Base-by-base conservation (phyloP, 2,888 invertebrate genomes). In the Spodoptera littoralis region DNA sequence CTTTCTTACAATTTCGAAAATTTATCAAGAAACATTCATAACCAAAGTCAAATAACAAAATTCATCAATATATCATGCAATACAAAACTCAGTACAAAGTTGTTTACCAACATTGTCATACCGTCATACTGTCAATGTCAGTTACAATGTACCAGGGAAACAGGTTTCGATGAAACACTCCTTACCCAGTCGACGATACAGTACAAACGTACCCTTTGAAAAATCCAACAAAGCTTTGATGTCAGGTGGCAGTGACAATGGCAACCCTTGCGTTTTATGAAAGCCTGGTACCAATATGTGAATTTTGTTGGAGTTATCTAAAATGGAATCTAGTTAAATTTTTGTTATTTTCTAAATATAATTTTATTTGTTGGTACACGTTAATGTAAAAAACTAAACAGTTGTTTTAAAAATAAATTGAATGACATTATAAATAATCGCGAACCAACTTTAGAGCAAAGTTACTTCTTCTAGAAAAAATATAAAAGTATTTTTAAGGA, bases 151-250 rank as follows among this genome's bases (percentile, higher is more conserved):
- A 55, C 57, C 45, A 56, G 44, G 70, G 51, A 50, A 60, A 54
- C 13, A 30, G 27, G 44, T 52, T 41, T 45, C 46, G 70, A 60
- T 45, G 12, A 5, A 27, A 18, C 3, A 44, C 48, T 42, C 42
- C 18, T 48, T 47, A 45, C 36, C 36, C 11, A 45, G 4, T 36
- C 11, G 13, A 51, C 9, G 8, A 24, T 3, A 36, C 48, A 46
- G 11, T 51, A 36, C 42, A 46, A 30, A 18, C 5, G 45, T 41
- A 27, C 49, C 46, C 58, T 63, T 75, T 66, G 57, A 60, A 58
- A 70, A 62, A 60, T 50, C 49, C 11, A 27, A 66, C 62, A 60
- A 62, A 57, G 73, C 75, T 57, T 73, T 57, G 50, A 57, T 52
- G 13, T 68, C 48, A 13, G 9, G 8, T 55, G 54, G 13, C 51